phyloP scores from a whole-genome alignment of 1,140 invertebrate species.

The Ceratina calcarata region DNA sequence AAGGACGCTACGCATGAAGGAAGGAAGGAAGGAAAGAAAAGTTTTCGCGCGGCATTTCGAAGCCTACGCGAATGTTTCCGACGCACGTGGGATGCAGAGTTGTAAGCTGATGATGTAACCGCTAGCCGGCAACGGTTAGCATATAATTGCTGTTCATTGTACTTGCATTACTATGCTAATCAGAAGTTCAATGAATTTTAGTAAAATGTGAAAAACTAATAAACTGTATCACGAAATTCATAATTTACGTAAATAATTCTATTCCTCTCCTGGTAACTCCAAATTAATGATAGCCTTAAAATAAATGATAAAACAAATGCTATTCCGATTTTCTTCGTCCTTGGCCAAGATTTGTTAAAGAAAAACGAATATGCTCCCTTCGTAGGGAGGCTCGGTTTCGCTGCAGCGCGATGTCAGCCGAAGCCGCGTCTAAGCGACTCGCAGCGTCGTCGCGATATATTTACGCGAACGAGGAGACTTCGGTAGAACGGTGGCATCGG shows the following conservation, averaged over 20 bases:
- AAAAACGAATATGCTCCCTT: too few species aligned
- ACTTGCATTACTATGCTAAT: slow-evolving; percentile 26
- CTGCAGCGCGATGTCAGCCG: not conserved
- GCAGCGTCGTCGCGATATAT: slow-evolving; percentile 69
- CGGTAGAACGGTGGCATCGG: slow-evolving; percentile 74
- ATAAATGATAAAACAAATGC: not conserved
- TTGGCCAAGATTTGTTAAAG: not conserved
- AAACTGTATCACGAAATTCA: too few species aligned
- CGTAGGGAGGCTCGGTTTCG: too few species aligned
- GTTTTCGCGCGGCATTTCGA: slow-evolving; percentile 28
- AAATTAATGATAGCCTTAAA: too few species aligned
- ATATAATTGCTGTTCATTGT: slow-evolving; percentile 19
- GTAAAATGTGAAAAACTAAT: too few species aligned
- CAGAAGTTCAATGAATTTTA: too few species aligned
- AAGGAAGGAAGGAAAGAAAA: not conserved
- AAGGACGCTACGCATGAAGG: not conserved
- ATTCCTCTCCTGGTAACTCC: too few species aligned
- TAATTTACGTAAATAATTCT: too few species aligned
- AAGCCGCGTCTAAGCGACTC: slow-evolving; percentile 24
- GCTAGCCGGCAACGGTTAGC: slow-evolving; percentile 21
- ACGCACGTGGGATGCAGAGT: slow-evolving; percentile 49
- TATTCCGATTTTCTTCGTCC: not conserved
- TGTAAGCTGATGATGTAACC: slow-evolving; percentile 45
- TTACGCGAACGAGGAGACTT: slow-evolving; percentile 78
- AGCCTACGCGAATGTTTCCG: slow-evolving; percentile 45